Conservation (phyloP, 2,888 invertebrate species). For the Ceraclea dissimilis region DNA sequence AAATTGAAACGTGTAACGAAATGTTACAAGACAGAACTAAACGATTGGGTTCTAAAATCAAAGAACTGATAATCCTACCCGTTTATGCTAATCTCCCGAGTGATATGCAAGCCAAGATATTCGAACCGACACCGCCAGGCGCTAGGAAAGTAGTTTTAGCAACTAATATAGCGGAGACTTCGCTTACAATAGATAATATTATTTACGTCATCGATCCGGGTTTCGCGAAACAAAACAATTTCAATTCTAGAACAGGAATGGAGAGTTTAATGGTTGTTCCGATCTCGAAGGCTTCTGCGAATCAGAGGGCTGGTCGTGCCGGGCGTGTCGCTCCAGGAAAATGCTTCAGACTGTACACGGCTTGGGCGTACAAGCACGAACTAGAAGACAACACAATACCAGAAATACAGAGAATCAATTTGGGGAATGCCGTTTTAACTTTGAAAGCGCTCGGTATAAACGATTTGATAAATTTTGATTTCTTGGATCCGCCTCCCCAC, state of each 20-base stretch:
- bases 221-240: slow-evolving; percentile 98
- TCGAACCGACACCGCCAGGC: slow-evolving; percentile 93
- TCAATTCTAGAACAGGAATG: slow-evolving; percentile 96
- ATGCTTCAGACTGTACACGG: slow-evolving; percentile 96
- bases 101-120: slow-evolving; percentile 98
- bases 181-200: slow-evolving; percentile 97
- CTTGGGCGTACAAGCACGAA: slow-evolving; percentile 98
- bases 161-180: slow-evolving; percentile 99
- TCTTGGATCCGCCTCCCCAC: slow-evolving; percentile 95
- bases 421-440: slow-evolving; percentile 94
- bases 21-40: slow-evolving; percentile 84
- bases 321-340: slow-evolving; percentile 96
- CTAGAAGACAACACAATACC: slow-evolving; percentile 97
- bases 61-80: slow-evolving; percentile 86
- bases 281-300: slow-evolving; percentile 95
- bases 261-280: slow-evolving; percentile 98
- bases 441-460: slow-evolving; percentile 95
- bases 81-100: slow-evolving; percentile 98
- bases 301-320: slow-evolving; percentile 93
- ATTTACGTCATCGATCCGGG: slow-evolving; percentile 99
- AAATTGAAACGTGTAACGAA: slow-evolving; percentile 86
- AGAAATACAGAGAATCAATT: slow-evolving; percentile 96
- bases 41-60: slow-evolving; percentile 86
- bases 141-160: slow-evolving; percentile 96
- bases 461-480: slow-evolving; percentile 97